Base-by-base conservation (phyloP, 2,888 invertebrate genomes). In the Rhagonycha fulva region DNA sequence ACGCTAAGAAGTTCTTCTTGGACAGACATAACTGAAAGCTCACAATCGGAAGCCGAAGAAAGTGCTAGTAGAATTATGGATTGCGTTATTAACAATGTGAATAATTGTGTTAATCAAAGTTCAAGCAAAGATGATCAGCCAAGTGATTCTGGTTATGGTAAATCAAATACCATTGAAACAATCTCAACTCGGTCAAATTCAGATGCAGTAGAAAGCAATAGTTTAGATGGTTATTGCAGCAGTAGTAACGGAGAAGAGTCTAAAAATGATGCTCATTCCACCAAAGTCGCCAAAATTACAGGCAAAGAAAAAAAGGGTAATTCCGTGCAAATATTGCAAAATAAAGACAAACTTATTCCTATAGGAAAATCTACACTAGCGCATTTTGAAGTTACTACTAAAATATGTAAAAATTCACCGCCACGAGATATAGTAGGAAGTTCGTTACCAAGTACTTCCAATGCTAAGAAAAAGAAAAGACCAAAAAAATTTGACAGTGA, bases 141-240 rank as follows among this genome's bases (percentile, higher is more conserved):
- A 19, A 68, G 12, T 14, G 87, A 86, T 79, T 85, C 86, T 2
- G 85, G 86, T 7, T 85, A 85, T 77, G 83, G 84, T 69, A 85
- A 85, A 76, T 86, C 85, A 11, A 79, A 82, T 66, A 84, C 84
- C 28, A 83, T 82, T 66, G 71, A 82, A 24, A 85, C 85, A 68
- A 74, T 75, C 70, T 82, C 82, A 9, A 78, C 83, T 1, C 79
- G 78, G 32, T 76, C 78, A 2, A 78, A 3, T 71, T 71, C 79
- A 23, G 78, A 80, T 3, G 14, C n/a, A 24, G 28, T 68, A n/a
- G 72, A 72, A n/a, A 28, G 9, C 5, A 75, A 74, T 12, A 71
- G 76, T 11, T 80, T 80, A 14, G 76, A 79, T 32, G 78, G 78
- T 14, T 76, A 78, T 24, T 76, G 61, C 26, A 19, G 28, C 10